These are phyloP conservation scores for Siniperca scherzeri DNA, from an alignment of 2,797 vertebrate genomes.

Conservation along the genomic window DNA sequence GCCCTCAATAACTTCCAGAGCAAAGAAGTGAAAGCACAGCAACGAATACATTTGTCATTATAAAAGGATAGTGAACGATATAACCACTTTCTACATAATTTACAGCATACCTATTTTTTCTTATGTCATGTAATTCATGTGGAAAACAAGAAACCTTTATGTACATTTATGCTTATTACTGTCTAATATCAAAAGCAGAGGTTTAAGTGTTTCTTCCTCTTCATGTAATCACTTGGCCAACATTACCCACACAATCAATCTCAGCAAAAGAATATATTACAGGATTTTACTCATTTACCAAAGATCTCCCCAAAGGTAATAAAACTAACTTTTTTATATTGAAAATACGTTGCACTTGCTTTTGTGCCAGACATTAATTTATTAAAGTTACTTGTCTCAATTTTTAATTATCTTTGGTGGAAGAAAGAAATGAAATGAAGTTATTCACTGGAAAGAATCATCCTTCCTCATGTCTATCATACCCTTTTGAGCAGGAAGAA, in stretches of 20 bases:
- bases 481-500: neutral
- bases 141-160: neutral
- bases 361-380: slow-evolving; percentile 16
- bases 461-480: neutral
- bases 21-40: neutral
- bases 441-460: slow-evolving; percentile 11
- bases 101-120: neutral
- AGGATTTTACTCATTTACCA: slow-evolving; percentile 8
- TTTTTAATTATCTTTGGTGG: slow-evolving; percentile 42
- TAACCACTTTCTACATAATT: neutral
- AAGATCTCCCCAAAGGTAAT: slow-evolving; percentile 12
- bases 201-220: neutral
- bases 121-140: neutral
- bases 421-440: slow-evolving; percentile 15
- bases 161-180: neutral
- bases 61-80: neutral
- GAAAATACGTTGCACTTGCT: neutral
- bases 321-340: slow-evolving; percentile 30
- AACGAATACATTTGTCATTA: neutral
- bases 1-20: neutral
- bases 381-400: slow-evolving; percentile 15
- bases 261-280: neutral
- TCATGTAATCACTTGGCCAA: neutral
- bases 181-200: neutral
- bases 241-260: neutral